phyloP scores from a whole-genome alignment of 1,140 invertebrate genomes.

The Drosophila auraria region DNA sequence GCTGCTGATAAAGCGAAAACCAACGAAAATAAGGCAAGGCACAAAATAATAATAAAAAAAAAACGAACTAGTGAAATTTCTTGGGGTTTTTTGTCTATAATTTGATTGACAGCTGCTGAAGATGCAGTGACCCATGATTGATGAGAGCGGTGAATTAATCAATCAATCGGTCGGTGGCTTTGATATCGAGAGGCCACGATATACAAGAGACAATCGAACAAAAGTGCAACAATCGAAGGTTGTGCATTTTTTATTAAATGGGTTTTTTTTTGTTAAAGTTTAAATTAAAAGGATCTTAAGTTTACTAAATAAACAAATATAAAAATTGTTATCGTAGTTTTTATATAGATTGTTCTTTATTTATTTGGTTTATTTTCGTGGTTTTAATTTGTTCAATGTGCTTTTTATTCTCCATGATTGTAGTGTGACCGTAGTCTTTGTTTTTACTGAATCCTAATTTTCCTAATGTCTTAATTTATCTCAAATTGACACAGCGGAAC shows the following conservation, averaged over 20 bases:
- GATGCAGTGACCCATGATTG: conserved; percentile 51
- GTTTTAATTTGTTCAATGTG: too few relatives aligned
- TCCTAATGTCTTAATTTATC: too few relatives aligned
- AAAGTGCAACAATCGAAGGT: conserved; percentile 22
- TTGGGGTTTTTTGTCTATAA: conserved; percentile 35
- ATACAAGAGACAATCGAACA: neutral
- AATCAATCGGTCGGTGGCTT: conserved; percentile 40
- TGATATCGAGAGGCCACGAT: conserved; percentile 19
- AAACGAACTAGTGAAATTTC: conserved; percentile 33
- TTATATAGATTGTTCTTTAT: too few relatives aligned
- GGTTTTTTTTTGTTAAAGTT: neutral
- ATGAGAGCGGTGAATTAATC: conserved; percentile 49
- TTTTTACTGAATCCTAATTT: too few relatives aligned
- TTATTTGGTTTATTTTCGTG: too few relatives aligned
- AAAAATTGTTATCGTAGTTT: neutral
- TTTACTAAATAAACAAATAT: too few relatives aligned
- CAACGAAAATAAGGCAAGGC: conserved; percentile 40
- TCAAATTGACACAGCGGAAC: too few relatives aligned
- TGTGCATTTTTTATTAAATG: neutral
- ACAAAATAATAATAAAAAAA: conserved; percentile 15
- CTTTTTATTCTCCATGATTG: too few relatives aligned
- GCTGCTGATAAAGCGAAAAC: conserved; percentile 40
- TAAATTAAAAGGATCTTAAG: too few relatives aligned
- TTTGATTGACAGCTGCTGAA: conserved; percentile 45
- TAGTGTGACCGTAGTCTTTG: too few relatives aligned